Percentiles rank a stretch among this genome's conserved stretches.
Conservation (phyloP, 2,888 invertebrate genomes). For the Mythimna impura region DNA sequence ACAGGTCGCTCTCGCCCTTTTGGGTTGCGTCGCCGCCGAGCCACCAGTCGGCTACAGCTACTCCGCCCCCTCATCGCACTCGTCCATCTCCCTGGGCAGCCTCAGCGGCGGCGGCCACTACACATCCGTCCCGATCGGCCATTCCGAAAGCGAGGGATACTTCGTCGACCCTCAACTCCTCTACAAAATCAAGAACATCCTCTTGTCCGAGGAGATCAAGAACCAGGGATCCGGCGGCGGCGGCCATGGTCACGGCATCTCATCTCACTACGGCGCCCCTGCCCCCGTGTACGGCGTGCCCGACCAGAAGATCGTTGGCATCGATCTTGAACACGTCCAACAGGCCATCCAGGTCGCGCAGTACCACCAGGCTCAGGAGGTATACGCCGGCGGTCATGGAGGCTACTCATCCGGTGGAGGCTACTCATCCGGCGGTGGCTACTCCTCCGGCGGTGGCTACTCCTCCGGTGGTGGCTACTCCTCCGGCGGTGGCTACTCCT, state of each 20-base stretch:
- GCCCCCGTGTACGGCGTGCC: slow-evolving; percentile 93
- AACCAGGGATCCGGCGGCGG: slow-evolving; percentile 88
- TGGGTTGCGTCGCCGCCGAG: slow-evolving; percentile 94
- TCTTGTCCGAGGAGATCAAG: slow-evolving; percentile 94
- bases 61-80: slow-evolving; percentile 82
- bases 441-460: slow-evolving; percentile 81
- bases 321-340: slow-evolving; percentile 95
- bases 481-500: slow-evolving; percentile 62
- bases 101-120: slow-evolving; percentile 93
- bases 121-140: slow-evolving; percentile 93
- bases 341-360: slow-evolving; percentile 97
- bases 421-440: slow-evolving; percentile 72
- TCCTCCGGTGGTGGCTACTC: slow-evolving; percentile 71
- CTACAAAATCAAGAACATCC: slow-evolving; percentile 95
- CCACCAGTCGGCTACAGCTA: slow-evolving; percentile 93
- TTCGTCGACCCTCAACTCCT: slow-evolving; percentile 95
- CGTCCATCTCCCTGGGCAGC: slow-evolving; percentile 91
- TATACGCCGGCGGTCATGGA: slow-evolving; percentile 78
- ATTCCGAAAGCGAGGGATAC: slow-evolving; percentile 94
- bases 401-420: slow-evolving; percentile 73
- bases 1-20: slow-evolving; percentile 93
- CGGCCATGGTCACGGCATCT: slow-evolving; percentile 84
- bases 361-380: slow-evolving; percentile 93
- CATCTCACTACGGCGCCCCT: slow-evolving; percentile 93
- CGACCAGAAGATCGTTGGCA: slow-evolving; percentile 93